Conservation (phyloP, 2,797 vertebrate species). For the Sebastes hopkinsi region DNA sequence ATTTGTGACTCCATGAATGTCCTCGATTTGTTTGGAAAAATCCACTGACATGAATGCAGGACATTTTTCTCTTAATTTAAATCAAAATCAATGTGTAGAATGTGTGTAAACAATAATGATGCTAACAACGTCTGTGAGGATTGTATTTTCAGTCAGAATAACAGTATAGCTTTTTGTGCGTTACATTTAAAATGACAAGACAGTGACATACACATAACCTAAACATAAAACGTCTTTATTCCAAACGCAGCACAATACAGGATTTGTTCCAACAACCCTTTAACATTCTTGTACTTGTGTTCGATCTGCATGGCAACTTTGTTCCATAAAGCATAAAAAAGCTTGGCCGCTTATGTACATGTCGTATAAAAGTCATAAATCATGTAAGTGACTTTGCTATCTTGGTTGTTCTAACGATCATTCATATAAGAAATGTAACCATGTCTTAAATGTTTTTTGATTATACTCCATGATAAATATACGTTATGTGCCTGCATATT, state of each 20-base stretch:
- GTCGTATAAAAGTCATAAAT: slow-evolving; percentile 61
- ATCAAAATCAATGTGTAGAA: slow-evolving; percentile 30
- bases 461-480: slow-evolving; percentile 69
- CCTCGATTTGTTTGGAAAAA: slow-evolving; percentile 33
- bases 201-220: slow-evolving; percentile 37
- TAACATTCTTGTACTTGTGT: slow-evolving; percentile 63
- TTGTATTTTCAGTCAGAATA: slow-evolving; percentile 44
- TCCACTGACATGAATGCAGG: slow-evolving; percentile 31
- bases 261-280: slow-evolving; percentile 57
- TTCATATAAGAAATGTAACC: slow-evolving; percentile 64
- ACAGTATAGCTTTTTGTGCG: slow-evolving; percentile 36
- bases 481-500: slow-evolving; percentile 75
- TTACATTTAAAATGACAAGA: slow-evolving; percentile 43
- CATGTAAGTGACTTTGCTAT: slow-evolving; percentile 55
- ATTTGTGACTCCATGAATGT: slow-evolving; percentile 65
- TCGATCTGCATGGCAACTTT: slow-evolving; percentile 66
- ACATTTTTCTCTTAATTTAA: slow-evolving; percentile 25
- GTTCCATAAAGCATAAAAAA: slow-evolving; percentile 65
- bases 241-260: slow-evolving; percentile 50
- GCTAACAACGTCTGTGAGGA: slow-evolving; percentile 44
- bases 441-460: slow-evolving; percentile 69
- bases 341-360: slow-evolving; percentile 67
- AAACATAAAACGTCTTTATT: slow-evolving; percentile 53
- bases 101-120: slow-evolving; percentile 38
- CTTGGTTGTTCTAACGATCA: slow-evolving; percentile 55